Base-by-base conservation (phyloP, 2,113 vertebrate genomes). In the Chaetorhynchus papuensis region DNA sequence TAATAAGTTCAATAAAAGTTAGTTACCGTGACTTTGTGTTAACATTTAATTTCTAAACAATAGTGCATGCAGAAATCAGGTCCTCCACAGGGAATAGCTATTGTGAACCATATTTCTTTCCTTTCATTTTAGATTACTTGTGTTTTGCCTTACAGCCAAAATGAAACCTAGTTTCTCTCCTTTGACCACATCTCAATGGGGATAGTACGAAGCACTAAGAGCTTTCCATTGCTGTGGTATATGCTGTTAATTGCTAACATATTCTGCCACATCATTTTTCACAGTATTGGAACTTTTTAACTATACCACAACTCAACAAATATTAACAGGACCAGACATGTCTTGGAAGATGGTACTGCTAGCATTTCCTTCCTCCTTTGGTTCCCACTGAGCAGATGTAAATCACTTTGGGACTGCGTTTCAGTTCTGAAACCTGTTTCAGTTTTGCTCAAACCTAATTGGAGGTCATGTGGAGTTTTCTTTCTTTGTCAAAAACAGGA, bases 211-310 rank as follows among this genome's bases (percentile, higher is more conserved):
- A 87, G 47, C 68, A 76, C 90, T 91, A 90, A 80, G 84, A 65
- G 95, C 81, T 92, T 95, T 96, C 88, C 92, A 96, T 68, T 94
- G 86, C 87, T 92, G 89, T 88, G 90, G 94, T 91, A 83, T 93
- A 79, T 27, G 61, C 65, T 82, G 93, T 85, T 98, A 97, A 97
- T 97, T 94, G 92, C 71, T 93, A 97, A 97, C 96, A 97, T 69
- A 92, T 91, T 96, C 76, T 75, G 42, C 93, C 93, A 91, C 83
- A 93, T 95, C 88, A 53, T 94, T 97, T 96, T 97, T 96, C 82
- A 89, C 79, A 93, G 52, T 64, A 89, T 53, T 90, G 83, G 81
- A 88, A 95, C 78, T 90, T 94, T 89, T 94, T 95, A 89, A 79
- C 78, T 91, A 50, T 74, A 93, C 90, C 93, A 90, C 83, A 96